A percentile compares a stretch with the other conserved stretches of the same genome.
These are phyloP conservation scores for Ivindomyrus marchei DNA, from an alignment of 2,113 vertebrate species.

Conservation along the genomic window DNA sequence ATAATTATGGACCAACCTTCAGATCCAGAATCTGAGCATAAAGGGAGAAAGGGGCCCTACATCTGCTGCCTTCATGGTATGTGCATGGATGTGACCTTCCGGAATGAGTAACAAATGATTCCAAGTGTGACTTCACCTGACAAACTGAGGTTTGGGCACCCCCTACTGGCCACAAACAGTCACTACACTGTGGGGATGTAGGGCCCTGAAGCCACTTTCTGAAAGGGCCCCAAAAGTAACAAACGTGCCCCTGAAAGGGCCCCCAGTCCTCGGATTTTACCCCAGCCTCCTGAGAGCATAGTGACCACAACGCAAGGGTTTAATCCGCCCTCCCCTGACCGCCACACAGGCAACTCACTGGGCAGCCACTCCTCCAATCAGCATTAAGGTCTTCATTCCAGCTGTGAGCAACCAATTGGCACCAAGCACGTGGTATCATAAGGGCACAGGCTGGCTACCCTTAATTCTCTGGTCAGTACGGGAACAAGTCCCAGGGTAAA, in stretches of 20 bases:
- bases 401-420: neutral
- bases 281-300: neutral
- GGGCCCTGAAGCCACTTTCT: neutral
- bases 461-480: neutral
- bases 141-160: neutral
- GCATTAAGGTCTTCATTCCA: neutral
- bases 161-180: neutral
- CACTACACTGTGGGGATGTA: neutral
- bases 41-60: neutral
- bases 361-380: neutral
- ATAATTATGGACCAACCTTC: neutral
- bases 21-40: constrained; percentile 12
- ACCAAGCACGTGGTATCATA: neutral
- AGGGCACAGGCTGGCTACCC: neutral
- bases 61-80: constrained; percentile 3
- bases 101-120: constrained; percentile 4
- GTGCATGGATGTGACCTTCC: neutral
- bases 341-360: neutral
- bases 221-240: neutral
- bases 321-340: neutral
- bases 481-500: neutral
- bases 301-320: neutral
- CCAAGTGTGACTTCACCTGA: constrained; percentile 9
- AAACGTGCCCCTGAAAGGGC: neutral
- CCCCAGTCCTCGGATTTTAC: neutral